Evolutionary conservation across 2,113 vertebrate genomes (phyloP).

Genomic region (Chelonoidis abingdonii): DNA sequence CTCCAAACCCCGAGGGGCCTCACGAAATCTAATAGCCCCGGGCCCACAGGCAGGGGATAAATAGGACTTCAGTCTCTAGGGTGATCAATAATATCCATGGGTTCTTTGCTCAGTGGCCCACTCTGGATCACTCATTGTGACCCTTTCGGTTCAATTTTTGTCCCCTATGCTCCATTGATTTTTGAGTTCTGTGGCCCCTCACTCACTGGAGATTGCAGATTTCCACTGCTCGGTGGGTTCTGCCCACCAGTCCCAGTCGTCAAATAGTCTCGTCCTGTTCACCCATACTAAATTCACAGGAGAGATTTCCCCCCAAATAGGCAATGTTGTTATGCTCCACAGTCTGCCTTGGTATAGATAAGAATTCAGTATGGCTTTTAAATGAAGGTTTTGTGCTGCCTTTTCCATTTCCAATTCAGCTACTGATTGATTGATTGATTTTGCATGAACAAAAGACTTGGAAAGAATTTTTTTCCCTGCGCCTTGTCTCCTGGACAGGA

Average conservation of each 20-base stretch:
- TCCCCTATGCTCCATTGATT: neutral
- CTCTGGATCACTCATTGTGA: fast-evolving
- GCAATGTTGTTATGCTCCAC: fast-evolving
- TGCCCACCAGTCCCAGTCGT: fast-evolving
- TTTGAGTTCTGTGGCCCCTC: neutral
- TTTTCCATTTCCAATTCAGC: constrained; percentile 3
- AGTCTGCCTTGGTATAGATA: neutral
- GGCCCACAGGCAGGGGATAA: neutral
- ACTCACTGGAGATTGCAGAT: neutral
- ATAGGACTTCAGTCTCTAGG: neutral
- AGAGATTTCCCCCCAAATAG: neutral
- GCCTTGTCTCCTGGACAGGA: neutral
- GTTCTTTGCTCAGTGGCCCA: neutral
- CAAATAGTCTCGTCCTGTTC: neutral
- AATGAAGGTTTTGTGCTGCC: neutral
- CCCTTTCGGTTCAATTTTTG: fast-evolving
- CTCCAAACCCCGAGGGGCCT: no score
- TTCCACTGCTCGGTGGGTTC: neutral
- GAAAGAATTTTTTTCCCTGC: neutral
- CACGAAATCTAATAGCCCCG: no score
- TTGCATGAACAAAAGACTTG: neutral
- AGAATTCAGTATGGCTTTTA: neutral
- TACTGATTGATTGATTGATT: neutral
- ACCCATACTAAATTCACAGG: neutral
- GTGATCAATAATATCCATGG: neutral